A percentile compares a stretch with the other conserved stretches of the same genome.
These are phyloP conservation scores for Drosophila testacea DNA, from an alignment of 2,888 invertebrate genomes.

Conservation along the genomic window DNA sequence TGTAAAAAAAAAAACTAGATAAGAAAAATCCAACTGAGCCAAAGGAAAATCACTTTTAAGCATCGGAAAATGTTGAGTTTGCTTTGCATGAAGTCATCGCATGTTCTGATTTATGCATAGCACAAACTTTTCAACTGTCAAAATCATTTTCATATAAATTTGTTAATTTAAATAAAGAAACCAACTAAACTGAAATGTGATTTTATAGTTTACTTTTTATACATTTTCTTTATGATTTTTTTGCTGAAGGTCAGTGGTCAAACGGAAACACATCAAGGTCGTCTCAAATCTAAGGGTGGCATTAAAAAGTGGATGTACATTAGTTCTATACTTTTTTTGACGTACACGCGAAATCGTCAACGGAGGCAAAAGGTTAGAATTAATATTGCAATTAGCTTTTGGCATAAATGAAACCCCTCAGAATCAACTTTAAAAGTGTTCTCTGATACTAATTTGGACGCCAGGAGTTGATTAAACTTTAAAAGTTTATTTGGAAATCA, in stretches of 20 bases:
- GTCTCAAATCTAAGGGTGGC: constrained; percentile 1
- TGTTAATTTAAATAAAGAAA: constrained; percentile 14
- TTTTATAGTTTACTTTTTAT: not conserved
- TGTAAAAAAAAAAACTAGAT: not conserved
- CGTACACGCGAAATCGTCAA: constrained; percentile 30
- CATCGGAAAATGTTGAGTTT: constrained; percentile 3
- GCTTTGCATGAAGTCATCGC: constrained; percentile 20
- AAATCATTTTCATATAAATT: not conserved
- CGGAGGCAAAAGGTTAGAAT: constrained; percentile 41
- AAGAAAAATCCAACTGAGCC: not conserved
- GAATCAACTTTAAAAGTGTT: no score
- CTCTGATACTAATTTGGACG: no score
- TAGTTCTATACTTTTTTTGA: not conserved
- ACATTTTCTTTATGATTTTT: not conserved
- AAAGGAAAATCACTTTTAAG: constrained; percentile 7
- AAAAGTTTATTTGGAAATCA: constrained; percentile 21
- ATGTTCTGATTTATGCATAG: constrained; percentile 14
- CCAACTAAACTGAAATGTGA: not conserved
- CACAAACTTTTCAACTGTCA: constrained; percentile 6
- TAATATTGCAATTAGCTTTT: constrained; percentile 47
- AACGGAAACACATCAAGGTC: constrained; percentile 31
- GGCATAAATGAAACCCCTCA: no score
- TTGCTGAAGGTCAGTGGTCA: not conserved
- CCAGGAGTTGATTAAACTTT: constrained; percentile 21
- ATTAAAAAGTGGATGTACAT: constrained; percentile 8